Conservation (phyloP, 2,797 vertebrate genomes). For the Monodelphis domestica region DNA sequence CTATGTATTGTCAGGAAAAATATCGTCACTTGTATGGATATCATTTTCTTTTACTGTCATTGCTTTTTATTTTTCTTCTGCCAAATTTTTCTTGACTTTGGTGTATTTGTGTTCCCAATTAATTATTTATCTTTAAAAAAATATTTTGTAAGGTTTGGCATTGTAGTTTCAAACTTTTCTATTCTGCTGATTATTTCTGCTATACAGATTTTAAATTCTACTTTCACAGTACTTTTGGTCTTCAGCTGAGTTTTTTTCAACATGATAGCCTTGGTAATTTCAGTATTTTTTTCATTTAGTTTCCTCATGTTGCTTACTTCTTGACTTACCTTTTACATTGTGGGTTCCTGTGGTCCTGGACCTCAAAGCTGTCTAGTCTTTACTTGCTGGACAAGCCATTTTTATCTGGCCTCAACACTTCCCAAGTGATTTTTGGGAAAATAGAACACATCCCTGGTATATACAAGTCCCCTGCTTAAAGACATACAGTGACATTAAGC, state of each 20-base stretch:
- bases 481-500: not conserved
- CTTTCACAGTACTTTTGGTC: not conserved
- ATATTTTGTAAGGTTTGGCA: not conserved
- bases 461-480: not conserved
- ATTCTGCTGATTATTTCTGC: not conserved
- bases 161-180: not conserved
- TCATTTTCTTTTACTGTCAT: not conserved
- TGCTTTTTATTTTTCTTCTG: not conserved
- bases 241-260: not conserved
- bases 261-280: not conserved
- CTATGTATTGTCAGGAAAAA: not conserved
- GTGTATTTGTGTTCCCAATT: not conserved
- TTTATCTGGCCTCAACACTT: not conserved
- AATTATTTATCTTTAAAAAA: not conserved
- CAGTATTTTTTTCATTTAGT: not conserved
- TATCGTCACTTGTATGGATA: not conserved
- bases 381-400: not conserved
- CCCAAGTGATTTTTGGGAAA: not conserved
- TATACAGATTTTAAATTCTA: not conserved
- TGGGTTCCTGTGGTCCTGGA: not conserved
- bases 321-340: not conserved
- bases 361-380: not conserved
- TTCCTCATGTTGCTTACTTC: not conserved
- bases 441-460: not conserved
- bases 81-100: not conserved